Percentiles rank a stretch among this genome's conserved stretches.
These are phyloP conservation scores for Drosophila suboccidentalis DNA, from an alignment of 2,888 invertebrate species.

Conservation along the genomic window DNA sequence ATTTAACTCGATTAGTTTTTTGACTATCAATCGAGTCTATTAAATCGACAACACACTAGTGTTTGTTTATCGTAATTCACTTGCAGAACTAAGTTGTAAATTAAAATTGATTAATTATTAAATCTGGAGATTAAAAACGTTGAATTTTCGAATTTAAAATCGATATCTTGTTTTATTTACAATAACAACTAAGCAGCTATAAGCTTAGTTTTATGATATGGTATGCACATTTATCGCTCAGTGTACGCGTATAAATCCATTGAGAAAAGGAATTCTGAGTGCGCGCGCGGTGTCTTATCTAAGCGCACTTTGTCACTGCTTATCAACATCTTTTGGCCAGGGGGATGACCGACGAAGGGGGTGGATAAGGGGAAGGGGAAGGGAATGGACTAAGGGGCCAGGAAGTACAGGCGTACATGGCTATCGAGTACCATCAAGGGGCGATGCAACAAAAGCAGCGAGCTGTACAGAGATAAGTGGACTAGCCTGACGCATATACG, in stretches of 20 bases:
- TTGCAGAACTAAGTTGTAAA: no score
- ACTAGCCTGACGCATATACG: conserved; percentile 7
- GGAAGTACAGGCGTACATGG: conserved; percentile 5
- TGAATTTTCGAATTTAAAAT: no score
- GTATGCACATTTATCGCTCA: conserved; percentile 10
- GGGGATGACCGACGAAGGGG: background rate
- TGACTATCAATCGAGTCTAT: no score
- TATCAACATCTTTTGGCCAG: conserved; percentile 69
- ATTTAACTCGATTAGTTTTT: no score
- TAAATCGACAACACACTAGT: no score
- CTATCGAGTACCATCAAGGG: background rate
- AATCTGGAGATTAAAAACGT: no score
- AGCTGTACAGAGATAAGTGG: conserved; percentile 54
- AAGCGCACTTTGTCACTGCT: conserved; percentile 79
- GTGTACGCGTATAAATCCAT: conserved; percentile 28
- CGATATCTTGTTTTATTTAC: no score
- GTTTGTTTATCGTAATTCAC: no score
- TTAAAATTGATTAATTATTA: no score
- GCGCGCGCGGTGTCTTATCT: conserved; percentile 50
- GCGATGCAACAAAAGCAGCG: conserved; percentile 35
- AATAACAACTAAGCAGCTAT: background rate
- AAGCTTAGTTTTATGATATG: no score
- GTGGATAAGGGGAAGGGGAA: background rate
- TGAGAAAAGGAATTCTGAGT: conserved; percentile 35
- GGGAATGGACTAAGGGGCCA: background rate